phyloP scores from a whole-genome alignment of 2,797 vertebrate species.

The Oryzias dopingdopingensis region DNA sequence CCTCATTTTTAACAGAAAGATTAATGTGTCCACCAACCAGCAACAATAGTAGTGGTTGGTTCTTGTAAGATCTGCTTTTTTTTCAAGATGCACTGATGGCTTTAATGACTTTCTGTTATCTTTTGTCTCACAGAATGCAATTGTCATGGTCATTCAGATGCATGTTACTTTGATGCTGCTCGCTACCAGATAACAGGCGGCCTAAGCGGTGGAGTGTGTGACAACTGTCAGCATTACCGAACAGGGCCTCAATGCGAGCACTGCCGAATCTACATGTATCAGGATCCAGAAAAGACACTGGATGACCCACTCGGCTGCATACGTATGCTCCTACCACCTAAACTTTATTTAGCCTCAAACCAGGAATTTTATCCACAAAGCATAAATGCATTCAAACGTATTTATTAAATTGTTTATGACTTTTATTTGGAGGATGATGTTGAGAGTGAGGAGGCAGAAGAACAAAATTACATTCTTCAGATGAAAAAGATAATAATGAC shows the following conservation, averaged over 20 bases:
- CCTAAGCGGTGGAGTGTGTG: conserved; percentile 84
- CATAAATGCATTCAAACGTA: too few relatives aligned
- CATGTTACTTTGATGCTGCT: conserved; percentile 81
- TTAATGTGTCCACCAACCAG: too few relatives aligned
- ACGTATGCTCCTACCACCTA: conserved; percentile 66
- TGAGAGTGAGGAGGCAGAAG: too few relatives aligned
- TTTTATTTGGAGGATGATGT: too few relatives aligned
- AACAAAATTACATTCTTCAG: too few relatives aligned
- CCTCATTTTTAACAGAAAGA: too few relatives aligned
- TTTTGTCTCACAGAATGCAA: conserved; percentile 74
- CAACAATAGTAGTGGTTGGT: too few relatives aligned
- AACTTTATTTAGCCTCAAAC: not conserved
- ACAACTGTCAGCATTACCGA: conserved; percentile 81
- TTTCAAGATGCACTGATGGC: too few relatives aligned
- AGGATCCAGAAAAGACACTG: conserved; percentile 68
- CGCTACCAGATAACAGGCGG: conserved; percentile 67
- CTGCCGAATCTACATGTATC: conserved; percentile 79
- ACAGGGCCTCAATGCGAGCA: conserved; percentile 82
- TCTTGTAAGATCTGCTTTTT: too few relatives aligned
- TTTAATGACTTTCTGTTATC: not conserved
- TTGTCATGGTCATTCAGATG: conserved; percentile 84
- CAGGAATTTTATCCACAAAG: too few relatives aligned
- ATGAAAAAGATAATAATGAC: too few relatives aligned
- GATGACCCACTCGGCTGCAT: conserved; percentile 78
- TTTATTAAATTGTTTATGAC: too few relatives aligned